Conservation (phyloP, 2,888 invertebrate species). For the Sinodicranocentrus sp. region DNA sequence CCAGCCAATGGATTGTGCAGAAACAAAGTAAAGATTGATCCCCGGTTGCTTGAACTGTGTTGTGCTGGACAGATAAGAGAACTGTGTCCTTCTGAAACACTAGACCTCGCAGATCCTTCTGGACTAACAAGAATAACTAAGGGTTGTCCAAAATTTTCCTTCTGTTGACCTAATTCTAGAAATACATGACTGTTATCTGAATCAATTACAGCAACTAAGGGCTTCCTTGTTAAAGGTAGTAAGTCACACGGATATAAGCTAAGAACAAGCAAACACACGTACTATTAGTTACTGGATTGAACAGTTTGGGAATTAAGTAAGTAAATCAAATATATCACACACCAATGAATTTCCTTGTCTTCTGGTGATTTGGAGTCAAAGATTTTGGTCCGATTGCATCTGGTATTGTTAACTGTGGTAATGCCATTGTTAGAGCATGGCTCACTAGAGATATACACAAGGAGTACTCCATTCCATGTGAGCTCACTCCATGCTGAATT, state of each 20-base stretch:
- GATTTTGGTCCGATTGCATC: conserved; percentile 38
- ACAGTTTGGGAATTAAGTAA: conserved; percentile 7
- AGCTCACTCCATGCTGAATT: conserved; percentile 95
- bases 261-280: conserved; percentile 2
- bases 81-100: conserved; percentile 83
- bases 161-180: conserved; percentile 89
- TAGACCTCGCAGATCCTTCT: conserved; percentile 80
- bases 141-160: conserved; percentile 89
- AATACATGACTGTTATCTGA: conserved; percentile 97
- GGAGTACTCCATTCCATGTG: conserved; percentile 92
- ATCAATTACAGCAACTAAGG: conserved; percentile 95
- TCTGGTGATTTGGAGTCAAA: conserved; percentile 56
- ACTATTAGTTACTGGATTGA: not conserved
- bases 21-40: conserved; percentile 96
- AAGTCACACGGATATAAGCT: conserved; percentile 95
- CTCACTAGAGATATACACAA: conserved; percentile 96
- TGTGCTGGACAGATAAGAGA: conserved; percentile 78
- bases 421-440: conserved; percentile 53
- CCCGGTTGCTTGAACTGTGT: conserved; percentile 81
- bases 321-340: not conserved
- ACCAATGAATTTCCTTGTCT: conserved; percentile 59
- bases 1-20: conserved; percentile 96
- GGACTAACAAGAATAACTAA: conserved; percentile 96
- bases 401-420: conserved; percentile 48
- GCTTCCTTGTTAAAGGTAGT: conserved; percentile 94